Percentiles rank a stretch among this genome's conserved stretches.
Conservation (phyloP, 2,888 invertebrate species). For the Ligdia adustata region DNA sequence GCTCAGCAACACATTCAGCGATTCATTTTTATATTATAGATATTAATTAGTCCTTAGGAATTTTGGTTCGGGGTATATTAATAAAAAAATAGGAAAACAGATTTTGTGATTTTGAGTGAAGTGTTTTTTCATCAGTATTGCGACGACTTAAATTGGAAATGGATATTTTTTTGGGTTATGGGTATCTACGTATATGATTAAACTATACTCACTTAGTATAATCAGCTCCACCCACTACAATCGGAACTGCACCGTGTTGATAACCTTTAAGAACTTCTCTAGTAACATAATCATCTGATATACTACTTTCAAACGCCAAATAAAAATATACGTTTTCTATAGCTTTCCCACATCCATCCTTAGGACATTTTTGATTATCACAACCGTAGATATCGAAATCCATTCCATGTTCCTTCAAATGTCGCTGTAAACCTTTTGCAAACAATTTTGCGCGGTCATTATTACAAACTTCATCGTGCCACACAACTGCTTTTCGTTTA, state of each 20-base stretch:
- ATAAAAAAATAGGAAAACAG: too few relatives aligned
- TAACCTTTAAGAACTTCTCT: slow-evolving; percentile 67
- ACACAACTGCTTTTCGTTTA: slow-evolving; percentile 47
- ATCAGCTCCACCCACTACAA: slow-evolving; percentile 86
- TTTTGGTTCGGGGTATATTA: too few relatives aligned
- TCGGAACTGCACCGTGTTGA: slow-evolving; percentile 85
- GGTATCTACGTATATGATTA: not conserved
- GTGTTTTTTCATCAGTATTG: too few relatives aligned
- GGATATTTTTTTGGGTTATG: too few relatives aligned
- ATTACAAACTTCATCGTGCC: slow-evolving; percentile 50
- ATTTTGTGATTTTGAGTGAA: too few relatives aligned
- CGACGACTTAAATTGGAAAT: too few relatives aligned
- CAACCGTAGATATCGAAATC: slow-evolving; percentile 79
- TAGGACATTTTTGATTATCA: slow-evolving; percentile 47
- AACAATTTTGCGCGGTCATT: slow-evolving; percentile 35
- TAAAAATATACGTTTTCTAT: slow-evolving; percentile 66
- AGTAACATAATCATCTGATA: slow-evolving; percentile 65
- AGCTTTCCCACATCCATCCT: slow-evolving; percentile 45
- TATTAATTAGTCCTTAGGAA: too few relatives aligned
- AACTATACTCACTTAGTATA: slow-evolving; percentile 71
- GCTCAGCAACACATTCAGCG: too few relatives aligned
- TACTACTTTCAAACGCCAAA: slow-evolving; percentile 55
- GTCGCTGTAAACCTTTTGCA: slow-evolving; percentile 59
- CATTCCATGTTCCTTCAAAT: slow-evolving; percentile 57
- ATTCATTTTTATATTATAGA: too few relatives aligned